Evolutionary conservation across 2,797 vertebrate genomes (phyloP), one percentile per base, ranked within the genome.

Genomic region (Denticeps clupeoides): DNA sequence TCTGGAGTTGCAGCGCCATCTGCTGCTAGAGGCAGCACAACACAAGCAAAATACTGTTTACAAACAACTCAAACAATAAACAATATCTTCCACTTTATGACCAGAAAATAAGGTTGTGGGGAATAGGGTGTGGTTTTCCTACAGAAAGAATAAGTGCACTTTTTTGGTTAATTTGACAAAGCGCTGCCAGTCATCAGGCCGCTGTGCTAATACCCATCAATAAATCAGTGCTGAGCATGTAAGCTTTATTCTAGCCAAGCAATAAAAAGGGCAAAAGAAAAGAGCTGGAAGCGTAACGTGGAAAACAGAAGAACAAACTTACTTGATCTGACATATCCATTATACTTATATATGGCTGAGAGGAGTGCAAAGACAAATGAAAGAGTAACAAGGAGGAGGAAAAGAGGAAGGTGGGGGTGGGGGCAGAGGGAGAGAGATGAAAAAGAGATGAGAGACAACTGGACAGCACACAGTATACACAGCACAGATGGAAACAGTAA

Each of bases 301-400:
- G 40, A 56, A 65, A 64, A 62, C 49, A 59, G 57, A 55, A 55
- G 55, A 61, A 63, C 53, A 59, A 47, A 87, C 83, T 87, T 86
- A 86, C 82, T 80, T 86, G 83, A 73, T 82, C 77, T 82, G 81
- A 85, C 81, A 86, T 73, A 85, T 87, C 84, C 83, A 71, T 87
- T 86, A 87, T 80, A 86, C 77, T 83, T 84, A 85, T 82, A 84
- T 84, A 86, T 87, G 75, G 83, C 85, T 87, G 77, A 83, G 77
- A 71, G 81, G 71, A 84, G 80, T 82, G 75, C 72, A 85, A 82
- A 87, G 79, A 84, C 79, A 82, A 77, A 80, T 79, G 78, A 82
- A 68, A 80, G 64, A 77, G 83, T 83, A 84, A 68, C 67, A 68
- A 71, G 75, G 63, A 47, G 35, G 18, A 38, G 19, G 37, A 38